Evolutionary conservation across 2,113 vertebrate species (phyloP).

Genomic region (Podarcis muralis): DNA sequence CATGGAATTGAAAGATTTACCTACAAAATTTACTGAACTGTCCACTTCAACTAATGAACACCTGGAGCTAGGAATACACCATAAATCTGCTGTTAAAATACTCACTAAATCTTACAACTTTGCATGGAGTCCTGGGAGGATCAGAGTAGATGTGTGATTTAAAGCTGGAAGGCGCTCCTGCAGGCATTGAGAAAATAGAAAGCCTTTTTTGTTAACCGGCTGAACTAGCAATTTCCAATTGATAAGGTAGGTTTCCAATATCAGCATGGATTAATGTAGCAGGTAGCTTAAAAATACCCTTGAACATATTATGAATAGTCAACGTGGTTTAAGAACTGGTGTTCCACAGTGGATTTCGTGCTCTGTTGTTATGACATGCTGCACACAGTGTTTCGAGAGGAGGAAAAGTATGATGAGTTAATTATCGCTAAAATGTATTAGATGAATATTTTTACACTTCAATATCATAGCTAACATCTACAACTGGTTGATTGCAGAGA

Average conservation of each 20-base stretch:
- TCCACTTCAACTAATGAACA: too few species aligned
- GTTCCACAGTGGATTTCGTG: not conserved
- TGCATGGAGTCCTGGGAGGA: too few species aligned
- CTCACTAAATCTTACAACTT: too few species aligned
- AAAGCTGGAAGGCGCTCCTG: too few species aligned
- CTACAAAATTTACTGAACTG: too few species aligned
- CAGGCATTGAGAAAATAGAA: too few species aligned
- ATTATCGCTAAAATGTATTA: constrained; percentile 18
- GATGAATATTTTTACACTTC: constrained; percentile 6
- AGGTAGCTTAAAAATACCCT: not conserved
- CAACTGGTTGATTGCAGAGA: not conserved
- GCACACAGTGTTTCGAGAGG: not conserved
- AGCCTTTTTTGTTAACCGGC: too few species aligned
- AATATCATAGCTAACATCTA: constrained; percentile 10
- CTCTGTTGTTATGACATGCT: not conserved
- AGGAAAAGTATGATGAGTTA: constrained; percentile 16
- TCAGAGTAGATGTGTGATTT: too few species aligned
- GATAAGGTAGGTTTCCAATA: not conserved
- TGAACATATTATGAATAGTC: not conserved
- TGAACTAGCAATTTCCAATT: not conserved
- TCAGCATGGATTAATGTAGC: not conserved
- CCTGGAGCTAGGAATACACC: too few species aligned
- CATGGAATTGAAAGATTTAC: too few species aligned
- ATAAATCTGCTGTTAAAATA: too few species aligned
- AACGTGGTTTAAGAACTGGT: not conserved